Evolutionary conservation across 2,113 vertebrate species (phyloP).

Genomic region (Centrocercus urophasianus): DNA sequence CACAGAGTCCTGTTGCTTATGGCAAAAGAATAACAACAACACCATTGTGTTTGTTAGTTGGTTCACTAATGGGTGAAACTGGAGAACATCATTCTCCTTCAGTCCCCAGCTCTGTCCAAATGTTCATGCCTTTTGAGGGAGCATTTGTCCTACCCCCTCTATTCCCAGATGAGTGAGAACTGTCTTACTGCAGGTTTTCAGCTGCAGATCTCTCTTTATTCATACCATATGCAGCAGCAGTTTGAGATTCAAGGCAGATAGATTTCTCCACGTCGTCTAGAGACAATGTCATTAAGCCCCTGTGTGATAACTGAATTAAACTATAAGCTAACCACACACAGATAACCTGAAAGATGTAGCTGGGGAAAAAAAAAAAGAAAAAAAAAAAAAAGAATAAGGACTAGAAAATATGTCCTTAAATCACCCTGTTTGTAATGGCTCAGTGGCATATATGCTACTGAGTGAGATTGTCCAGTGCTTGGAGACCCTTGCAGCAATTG

Average conservation of each 20-base stretch:
- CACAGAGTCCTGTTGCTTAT: constrained; percentile 99
- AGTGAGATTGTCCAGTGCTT: constrained; percentile 11
- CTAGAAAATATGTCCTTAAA: constrained; percentile 66
- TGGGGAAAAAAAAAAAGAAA: background rate
- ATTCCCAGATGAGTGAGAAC: constrained; percentile 91
- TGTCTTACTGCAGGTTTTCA: constrained; percentile 89
- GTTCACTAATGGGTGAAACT: constrained; percentile 99
- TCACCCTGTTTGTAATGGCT: constrained; percentile 50
- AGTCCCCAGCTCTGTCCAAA: constrained; percentile 93
- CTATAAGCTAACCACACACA: constrained; percentile 68
- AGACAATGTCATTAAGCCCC: constrained; percentile 80
- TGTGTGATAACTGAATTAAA: constrained; percentile 77
- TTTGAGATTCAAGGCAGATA: constrained; percentile 79
- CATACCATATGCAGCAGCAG: constrained; percentile 82
- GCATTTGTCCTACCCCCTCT: constrained; percentile 89
- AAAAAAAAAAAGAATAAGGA: constrained; percentile 5
- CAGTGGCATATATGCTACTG: background rate
- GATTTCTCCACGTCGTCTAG: constrained; percentile 77
- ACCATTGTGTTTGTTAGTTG: constrained; percentile 99
- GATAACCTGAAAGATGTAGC: constrained; percentile 64
- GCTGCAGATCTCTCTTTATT: constrained; percentile 82
- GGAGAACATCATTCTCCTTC: constrained; percentile 98
- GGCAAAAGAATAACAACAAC: constrained; percentile 99
- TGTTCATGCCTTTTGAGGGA: constrained; percentile 95
- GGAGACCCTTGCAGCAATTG: constrained; percentile 43